phyloP scores from a whole-genome alignment of 1,140 invertebrate species.

The Micrasema longulum region DNA sequence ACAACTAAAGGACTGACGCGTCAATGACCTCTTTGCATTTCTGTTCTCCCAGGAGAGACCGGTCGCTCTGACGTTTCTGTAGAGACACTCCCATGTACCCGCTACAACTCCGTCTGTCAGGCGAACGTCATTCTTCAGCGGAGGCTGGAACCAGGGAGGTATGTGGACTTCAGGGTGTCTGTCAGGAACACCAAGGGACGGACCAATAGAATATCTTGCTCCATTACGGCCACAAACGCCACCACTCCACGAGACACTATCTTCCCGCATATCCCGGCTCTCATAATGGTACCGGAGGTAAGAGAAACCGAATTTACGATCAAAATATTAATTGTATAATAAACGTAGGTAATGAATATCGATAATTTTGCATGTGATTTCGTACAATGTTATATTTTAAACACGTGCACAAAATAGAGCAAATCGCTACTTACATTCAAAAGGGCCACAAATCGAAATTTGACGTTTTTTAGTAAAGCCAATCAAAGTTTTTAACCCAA shows the following conservation, averaged over 20 bases:
- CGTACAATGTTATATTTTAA: constrained; percentile 6
- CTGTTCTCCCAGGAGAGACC: constrained; percentile 67
- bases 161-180: constrained; percentile 84
- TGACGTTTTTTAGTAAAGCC: too few species aligned
- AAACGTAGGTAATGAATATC: background rate
- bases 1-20: too few species aligned
- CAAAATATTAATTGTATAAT: too few species aligned
- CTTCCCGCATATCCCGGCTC: constrained; percentile 85
- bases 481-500: too few species aligned
- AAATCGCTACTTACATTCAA: too few species aligned
- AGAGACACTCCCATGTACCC: constrained; percentile 82
- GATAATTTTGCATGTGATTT: background rate
- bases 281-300: constrained; percentile 86
- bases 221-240: constrained; percentile 85
- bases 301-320: constrained; percentile 47
- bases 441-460: too few species aligned
- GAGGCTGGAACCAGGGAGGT: constrained; percentile 78
- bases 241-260: constrained; percentile 82
- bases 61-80: constrained; percentile 78
- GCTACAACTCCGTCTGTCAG: constrained; percentile 86
- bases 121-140: constrained; percentile 84
- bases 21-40: constrained; percentile 5
- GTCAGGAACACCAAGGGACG: constrained; percentile 83
- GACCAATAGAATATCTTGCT: constrained; percentile 80
- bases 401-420: too few species aligned